Evolutionary conservation across 1,140 invertebrate species (phyloP), one percentile per base, ranked within the genome.

Genomic region (Diuraphis noxia): DNA sequence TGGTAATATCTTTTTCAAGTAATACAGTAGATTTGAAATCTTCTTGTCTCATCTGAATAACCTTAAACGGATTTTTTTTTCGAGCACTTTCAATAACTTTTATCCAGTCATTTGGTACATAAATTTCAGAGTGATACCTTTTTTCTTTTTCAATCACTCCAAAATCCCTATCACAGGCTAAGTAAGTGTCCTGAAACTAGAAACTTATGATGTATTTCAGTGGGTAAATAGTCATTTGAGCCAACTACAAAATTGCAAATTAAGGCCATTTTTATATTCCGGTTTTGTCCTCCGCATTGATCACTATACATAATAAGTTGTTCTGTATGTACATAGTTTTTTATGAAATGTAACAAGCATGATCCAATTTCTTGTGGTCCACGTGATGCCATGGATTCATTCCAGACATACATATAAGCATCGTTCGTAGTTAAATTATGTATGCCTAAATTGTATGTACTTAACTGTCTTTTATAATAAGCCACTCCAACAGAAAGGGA

Each of bases 211-310:
- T 93, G 92, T 82, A 92, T 90, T 90, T 92, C 91, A 89, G 63
- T 43, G 19, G 40, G 46, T 88, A 91, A 82, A 90, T 49, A 41
- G 85, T 86, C 46, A 72, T n/a, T n/a, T 88, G 72, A 63, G 85
- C 85, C 40, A 56, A 92, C 88, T 92, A 92, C 25, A 92, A 86
- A 81, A 93, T 41, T 84, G 40, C 82, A 79, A 91, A 92, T 49
- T 49, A 94, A 52, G 23, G 92, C 92, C 43, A 94, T 88, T 93
- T 94, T 94, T 43, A 94, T 94, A 91, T 93, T 94, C 9, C 93
- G 92, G 82, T 94, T 94, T 92, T 94, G 93, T 10, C 93, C 93
- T 19, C 93, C 94, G 88, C 93, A 94, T 30, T 92, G 93, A 92
- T 94, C 93, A 85, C 92, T 93, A 93, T 93, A 94, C n/a, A 94